Percentiles rank a stretch among this genome's conserved stretches.
Conservation (phyloP, 1,140 invertebrate genomes). For the Pseudomyrmex flavicornis region DNA sequence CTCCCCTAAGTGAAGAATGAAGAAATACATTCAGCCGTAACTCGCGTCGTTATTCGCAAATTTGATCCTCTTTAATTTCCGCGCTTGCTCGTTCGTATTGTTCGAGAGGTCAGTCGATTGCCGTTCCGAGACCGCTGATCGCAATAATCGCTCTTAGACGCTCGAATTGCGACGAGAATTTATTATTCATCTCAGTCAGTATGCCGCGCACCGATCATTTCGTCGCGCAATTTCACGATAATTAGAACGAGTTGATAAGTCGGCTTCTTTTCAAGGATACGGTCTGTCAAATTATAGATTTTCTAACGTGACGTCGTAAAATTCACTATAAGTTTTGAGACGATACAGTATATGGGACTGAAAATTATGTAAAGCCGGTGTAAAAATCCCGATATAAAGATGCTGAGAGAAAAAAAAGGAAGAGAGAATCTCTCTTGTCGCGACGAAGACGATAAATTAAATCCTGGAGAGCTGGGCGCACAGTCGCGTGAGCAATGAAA, state of each 20-base stretch:
- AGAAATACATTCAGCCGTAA: neutral
- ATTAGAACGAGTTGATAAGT: neutral
- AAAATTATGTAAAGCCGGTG: too few relatives aligned
- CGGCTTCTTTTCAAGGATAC: neutral
- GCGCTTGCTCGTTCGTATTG: slow-evolving; percentile 37
- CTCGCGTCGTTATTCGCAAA: slow-evolving; percentile 33
- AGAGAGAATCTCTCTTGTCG: slow-evolving; percentile 29
- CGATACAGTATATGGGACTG: too few relatives aligned
- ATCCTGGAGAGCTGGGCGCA: slow-evolving; percentile 66
- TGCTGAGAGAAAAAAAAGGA: neutral
- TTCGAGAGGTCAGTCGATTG: neutral
- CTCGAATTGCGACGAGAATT: slow-evolving; percentile 5
- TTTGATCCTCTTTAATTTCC: slow-evolving; percentile 64
- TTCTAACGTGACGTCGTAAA: neutral
- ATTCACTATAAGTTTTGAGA: too few relatives aligned
- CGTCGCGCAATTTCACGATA: neutral
- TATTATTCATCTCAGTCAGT: slow-evolving; percentile 39
- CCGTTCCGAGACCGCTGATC: neutral
- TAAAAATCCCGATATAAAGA: neutral
- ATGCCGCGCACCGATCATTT: neutral
- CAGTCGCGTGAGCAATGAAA: slow-evolving; percentile 73
- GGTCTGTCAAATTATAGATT: neutral
- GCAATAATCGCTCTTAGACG: slow-evolving; percentile 3
- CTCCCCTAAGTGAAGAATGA: neutral
- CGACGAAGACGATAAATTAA: slow-evolving; percentile 73